Evolutionary conservation across 2,113 vertebrate genomes (phyloP), one percentile per base, ranked within the genome.

Genomic region (Salvelinus sp.): DNA sequence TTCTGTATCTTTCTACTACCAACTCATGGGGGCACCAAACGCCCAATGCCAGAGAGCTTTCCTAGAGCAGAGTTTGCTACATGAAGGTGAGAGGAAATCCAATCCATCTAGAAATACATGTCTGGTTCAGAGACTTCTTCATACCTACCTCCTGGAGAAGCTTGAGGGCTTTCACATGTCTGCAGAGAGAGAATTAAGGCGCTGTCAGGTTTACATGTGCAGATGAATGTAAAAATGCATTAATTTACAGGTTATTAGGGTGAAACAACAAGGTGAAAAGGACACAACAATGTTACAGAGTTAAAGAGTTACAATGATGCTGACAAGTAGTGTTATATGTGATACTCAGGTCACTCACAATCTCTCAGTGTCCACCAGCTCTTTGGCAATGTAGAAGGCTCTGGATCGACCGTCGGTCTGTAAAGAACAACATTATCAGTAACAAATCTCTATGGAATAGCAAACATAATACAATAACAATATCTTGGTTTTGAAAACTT

Each of bases 341-440:
- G 28, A n/a, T 16, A 5, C 16, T 54, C 66, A 6, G 27, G 27
- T 68, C 64, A 96, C 96, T 97, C 88, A 98, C 97, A 20, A 48
- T 94, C 93, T 95, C 89, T 98, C 97, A 1, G 96, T 95, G 73
- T 95, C 93, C 88, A 95, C 81, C 82, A 98, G 89, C 22, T 96
- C 95, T 86, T 96, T 95, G 1, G 93, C 95, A 1, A 98, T 91
- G 82, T 94, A 90, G 58, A 94, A 92, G 57, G 96, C 95, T 89
- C 95, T 94, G 76, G 94, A 94, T 75, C 93, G 93, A 70, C 95
- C 96, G 22, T 96, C 95, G 76, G 90, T 89, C 96, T 97, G 92
- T 47, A 44, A 87, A 91, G 47, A 76, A 77, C 76, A 78, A 88
- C 3, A 82, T 76, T 14, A 78, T 68, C 6, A 58, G 25, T 7